Evolutionary conservation across 30 jellyfish, hydroid and myxozoan genomes (phyloP).

Genomic region (Hydra vulgaris): DNA sequence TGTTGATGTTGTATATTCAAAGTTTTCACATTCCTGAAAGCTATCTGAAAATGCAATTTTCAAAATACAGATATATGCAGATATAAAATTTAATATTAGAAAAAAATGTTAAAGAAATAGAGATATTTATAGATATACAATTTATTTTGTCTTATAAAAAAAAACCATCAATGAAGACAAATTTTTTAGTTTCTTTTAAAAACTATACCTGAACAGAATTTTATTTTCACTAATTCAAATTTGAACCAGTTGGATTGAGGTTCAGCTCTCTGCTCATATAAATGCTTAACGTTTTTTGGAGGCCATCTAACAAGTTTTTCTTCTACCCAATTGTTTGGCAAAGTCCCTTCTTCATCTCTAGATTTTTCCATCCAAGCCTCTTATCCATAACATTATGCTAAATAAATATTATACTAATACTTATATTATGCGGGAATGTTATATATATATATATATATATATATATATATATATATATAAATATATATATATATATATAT

Average conservation of each 20-base stretch:
- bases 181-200: not conserved
- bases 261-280: not conserved
- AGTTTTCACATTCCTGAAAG: not conserved
- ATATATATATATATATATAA: too few species aligned
- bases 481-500: too few species aligned
- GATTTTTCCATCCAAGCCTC: slow-evolving; percentile 6
- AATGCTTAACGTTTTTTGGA: not conserved
- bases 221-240: slow-evolving; percentile 4
- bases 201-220: not conserved
- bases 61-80: not conserved
- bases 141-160: not conserved
- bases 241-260: slow-evolving; percentile 1
- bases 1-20: not conserved
- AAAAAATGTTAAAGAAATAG: not conserved
- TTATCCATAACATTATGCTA: not conserved
- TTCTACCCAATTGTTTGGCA: slow-evolving; percentile 1
- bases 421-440: too few species aligned
- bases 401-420: not conserved
- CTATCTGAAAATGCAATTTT: not conserved
- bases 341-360: slow-evolving; percentile 7
- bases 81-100: not conserved
- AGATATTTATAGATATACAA: not conserved
- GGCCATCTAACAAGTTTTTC: slow-evolving; percentile 3
- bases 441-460: too few species aligned
- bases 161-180: not conserved